A percentile compares a stretch with the other conserved stretches of the same genome.
These are phyloP conservation scores for Eupithecia exiguata DNA, from an alignment of 2,888 invertebrate species.

Conservation along the genomic window DNA sequence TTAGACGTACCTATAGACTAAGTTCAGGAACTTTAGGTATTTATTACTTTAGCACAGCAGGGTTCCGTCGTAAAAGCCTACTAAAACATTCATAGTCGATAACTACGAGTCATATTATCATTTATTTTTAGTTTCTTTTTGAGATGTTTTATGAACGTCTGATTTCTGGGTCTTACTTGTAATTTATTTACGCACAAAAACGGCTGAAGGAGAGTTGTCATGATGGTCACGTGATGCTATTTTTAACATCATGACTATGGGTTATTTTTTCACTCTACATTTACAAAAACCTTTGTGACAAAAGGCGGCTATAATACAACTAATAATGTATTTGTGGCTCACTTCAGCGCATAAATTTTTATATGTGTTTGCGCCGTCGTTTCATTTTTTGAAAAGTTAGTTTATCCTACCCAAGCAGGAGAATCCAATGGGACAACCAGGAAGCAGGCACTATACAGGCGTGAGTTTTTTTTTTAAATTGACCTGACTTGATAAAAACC, in stretches of 20 bases:
- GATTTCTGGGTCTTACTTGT: not conserved
- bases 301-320: no score
- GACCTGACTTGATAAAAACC: no score
- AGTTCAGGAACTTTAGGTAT: not conserved
- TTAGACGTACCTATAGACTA: not conserved
- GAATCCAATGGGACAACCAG: no score
- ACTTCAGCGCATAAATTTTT: no score
- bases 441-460: no score
- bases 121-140: not conserved
- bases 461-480: no score
- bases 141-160: not conserved
- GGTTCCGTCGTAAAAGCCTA: not conserved
- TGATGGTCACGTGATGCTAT: not conserved
- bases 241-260: not conserved
- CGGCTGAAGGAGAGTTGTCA: not conserved
- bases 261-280: no score
- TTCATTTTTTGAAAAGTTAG: no score
- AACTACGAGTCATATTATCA: not conserved
- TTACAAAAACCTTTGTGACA: no score
- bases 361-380: no score
- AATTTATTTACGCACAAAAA: not conserved
- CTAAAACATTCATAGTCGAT: conserved; percentile 5
- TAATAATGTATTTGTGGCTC: no score
- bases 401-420: no score
- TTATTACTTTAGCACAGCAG: not conserved